Conservation (phyloP, 2,888 invertebrate species). For the Phaedon cochleariae region DNA sequence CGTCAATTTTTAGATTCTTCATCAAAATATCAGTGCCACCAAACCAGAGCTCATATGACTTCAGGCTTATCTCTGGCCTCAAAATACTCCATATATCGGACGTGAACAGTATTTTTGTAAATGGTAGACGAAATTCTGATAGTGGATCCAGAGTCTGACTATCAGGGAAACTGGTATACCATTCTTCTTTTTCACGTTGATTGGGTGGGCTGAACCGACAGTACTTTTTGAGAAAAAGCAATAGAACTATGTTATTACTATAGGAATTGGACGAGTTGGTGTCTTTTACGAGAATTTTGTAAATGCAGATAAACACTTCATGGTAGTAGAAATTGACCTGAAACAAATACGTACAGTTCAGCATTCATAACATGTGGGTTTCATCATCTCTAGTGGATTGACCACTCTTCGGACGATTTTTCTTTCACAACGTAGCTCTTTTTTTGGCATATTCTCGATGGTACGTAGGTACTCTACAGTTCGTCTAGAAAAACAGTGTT, state of each 20-base stretch:
- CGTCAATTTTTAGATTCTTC: constrained; percentile 58
- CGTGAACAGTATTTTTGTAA: constrained; percentile 54
- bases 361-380: no score
- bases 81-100: constrained; percentile 61
- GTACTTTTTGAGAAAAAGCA: constrained; percentile 57
- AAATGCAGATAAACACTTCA: constrained; percentile 63
- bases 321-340: constrained; percentile 66
- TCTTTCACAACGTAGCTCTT: no score
- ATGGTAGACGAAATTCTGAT: constrained; percentile 65
- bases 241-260: constrained; percentile 36
- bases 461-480: no score
- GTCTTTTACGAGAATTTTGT: constrained; percentile 52
- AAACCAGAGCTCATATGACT: constrained; percentile 61
- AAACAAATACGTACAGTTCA: constrained; percentile 17
- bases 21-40: constrained; percentile 56
- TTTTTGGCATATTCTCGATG: no score
- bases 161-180: constrained; percentile 59
- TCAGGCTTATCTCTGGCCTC: constrained; percentile 43
- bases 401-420: no score
- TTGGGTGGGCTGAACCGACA: constrained; percentile 59
- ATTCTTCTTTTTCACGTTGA: constrained; percentile 62
- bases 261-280: constrained; percentile 17
- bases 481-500: no score
- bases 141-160: constrained; percentile 60
- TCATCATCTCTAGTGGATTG: no score